Evolutionary conservation across 2,888 invertebrate species (phyloP).

Genomic region (Vesta saturnalis): DNA sequence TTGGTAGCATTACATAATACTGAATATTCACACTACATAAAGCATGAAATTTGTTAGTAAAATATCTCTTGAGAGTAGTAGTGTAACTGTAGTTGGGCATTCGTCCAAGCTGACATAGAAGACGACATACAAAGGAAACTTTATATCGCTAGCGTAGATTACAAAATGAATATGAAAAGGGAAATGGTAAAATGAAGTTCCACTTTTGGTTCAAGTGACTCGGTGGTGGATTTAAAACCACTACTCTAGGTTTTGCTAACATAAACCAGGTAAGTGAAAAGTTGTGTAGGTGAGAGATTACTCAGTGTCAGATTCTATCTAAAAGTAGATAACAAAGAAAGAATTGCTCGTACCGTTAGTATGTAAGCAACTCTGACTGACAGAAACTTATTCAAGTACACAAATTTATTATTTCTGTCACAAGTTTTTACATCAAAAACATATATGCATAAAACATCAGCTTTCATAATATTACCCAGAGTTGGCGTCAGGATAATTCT

Average conservation of each 20-base stretch:
- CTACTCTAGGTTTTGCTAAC: constrained; percentile 34
- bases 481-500: constrained; percentile 53
- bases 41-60: constrained; percentile 38
- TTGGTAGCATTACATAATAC: constrained; percentile 23
- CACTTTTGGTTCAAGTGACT: constrained; percentile 33
- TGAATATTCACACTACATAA: constrained; percentile 37
- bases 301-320: constrained; percentile 38
- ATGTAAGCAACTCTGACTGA: constrained; percentile 30
- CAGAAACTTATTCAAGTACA: constrained; percentile 29
- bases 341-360: constrained; percentile 32
- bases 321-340: constrained; percentile 35
- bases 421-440: constrained; percentile 37
- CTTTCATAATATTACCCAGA: constrained; percentile 32
- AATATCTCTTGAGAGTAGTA: constrained; percentile 23
- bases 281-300: constrained; percentile 41
- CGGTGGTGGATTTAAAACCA: constrained; percentile 33
- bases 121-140: constrained; percentile 27
- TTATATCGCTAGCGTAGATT: constrained; percentile 29
- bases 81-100: constrained; percentile 30
- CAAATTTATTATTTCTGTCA: constrained; percentile 37
- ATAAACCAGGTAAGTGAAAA: constrained; percentile 39
- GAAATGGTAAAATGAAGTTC: constrained; percentile 36
- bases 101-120: constrained; percentile 33
- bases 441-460: constrained; percentile 45
- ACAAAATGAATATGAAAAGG: constrained; percentile 37